A percentile compares a stretch with the other conserved stretches of the same genome.
These are phyloP conservation scores for Crocuta crocuta DNA, from an alignment of 2,113 vertebrate species.

Conservation along the genomic window DNA sequence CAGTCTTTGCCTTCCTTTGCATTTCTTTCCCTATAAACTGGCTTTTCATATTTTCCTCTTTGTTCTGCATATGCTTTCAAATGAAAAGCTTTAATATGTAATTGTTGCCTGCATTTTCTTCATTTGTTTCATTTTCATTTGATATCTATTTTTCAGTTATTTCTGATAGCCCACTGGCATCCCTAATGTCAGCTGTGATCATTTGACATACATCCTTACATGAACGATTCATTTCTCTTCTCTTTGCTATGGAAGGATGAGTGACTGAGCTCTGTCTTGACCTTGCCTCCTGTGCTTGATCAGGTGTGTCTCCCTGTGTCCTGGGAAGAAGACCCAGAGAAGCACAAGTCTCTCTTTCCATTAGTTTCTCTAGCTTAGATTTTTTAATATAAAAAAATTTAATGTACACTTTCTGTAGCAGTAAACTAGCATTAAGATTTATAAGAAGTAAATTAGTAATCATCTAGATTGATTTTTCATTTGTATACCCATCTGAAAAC, in stretches of 20 bases:
- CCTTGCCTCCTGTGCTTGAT: not conserved
- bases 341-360: not conserved
- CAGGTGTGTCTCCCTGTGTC: not conserved
- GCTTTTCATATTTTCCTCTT: not conserved
- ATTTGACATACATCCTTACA: not conserved
- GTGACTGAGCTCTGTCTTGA: not conserved
- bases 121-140: not conserved
- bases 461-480: not conserved
- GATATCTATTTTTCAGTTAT: not conserved
- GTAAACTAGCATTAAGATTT: not conserved
- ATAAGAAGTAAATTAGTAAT: not conserved
- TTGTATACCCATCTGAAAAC: not conserved
- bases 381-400: not conserved
- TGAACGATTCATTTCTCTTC: not conserved
- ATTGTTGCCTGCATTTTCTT: not conserved
- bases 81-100: not conserved
- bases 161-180: not conserved
- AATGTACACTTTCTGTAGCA: not conserved
- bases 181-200: not conserved
- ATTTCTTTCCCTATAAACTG: not conserved
- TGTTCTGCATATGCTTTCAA: not conserved
- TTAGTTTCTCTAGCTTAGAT: not conserved
- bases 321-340: too few relatives aligned
- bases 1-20: not conserved
- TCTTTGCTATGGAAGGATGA: not conserved